Conservation (phyloP, 2,113 vertebrate species). For the Porphyrio hochstetteri region DNA sequence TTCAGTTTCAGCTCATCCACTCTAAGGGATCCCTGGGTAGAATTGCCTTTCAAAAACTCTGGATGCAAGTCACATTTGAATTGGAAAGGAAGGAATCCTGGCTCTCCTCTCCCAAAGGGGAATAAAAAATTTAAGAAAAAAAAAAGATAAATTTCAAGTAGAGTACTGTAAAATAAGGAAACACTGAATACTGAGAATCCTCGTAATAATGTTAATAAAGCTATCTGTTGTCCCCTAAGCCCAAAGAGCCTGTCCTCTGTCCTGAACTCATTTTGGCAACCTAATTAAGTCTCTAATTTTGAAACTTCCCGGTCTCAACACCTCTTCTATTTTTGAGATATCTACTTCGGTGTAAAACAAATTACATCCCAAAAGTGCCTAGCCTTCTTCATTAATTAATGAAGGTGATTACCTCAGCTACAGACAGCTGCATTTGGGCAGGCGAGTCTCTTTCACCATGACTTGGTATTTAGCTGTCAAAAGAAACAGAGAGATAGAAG, state of each 20-base stretch:
- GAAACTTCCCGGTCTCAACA: constrained; percentile 43
- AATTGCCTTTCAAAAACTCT: background rate
- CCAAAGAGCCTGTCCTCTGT: background rate
- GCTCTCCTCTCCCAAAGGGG: background rate
- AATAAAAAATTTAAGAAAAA: background rate
- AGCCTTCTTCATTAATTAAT: constrained; percentile 39
- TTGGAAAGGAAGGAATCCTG: background rate
- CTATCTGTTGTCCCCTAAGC: background rate
- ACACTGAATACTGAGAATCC: background rate
- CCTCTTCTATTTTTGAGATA: background rate
- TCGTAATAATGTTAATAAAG: background rate
- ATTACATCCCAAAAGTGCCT: background rate
- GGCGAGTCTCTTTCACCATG: constrained; percentile 36
- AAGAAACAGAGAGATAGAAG: constrained; percentile 70
- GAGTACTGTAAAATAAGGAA: background rate
- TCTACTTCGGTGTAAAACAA: background rate
- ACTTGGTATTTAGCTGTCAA: constrained; percentile 64
- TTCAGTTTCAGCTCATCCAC: background rate
- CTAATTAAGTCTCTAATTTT: constrained; percentile 19
- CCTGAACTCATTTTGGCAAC: background rate
- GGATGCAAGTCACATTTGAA: background rate
- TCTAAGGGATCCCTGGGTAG: background rate
- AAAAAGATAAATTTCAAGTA: background rate
- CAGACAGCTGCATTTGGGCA: background rate
- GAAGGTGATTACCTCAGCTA: constrained; percentile 2